Base-by-base conservation (phyloP, 1,140 invertebrate genomes). In the Drosophila repleta region DNA sequence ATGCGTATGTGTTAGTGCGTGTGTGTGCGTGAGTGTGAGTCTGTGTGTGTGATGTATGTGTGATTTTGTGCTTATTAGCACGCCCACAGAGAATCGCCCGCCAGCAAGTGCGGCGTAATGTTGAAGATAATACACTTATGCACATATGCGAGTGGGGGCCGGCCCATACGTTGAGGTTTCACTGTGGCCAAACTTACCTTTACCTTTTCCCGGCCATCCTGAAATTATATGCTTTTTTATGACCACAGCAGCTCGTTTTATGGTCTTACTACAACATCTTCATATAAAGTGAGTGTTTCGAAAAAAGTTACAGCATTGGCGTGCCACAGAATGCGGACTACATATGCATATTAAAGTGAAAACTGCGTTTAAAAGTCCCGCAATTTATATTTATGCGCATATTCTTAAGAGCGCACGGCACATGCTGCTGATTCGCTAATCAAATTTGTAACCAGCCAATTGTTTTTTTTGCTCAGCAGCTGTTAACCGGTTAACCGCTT, bases 61-160 rank as follows among this genome's bases (percentile, higher is more conserved):
- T 64, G 58, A 66, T 74, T 69, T 77, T 77, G 68, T 65, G 58
- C 68, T 82, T 61, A 69, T 66, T 72, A 72, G 66, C 43, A 20
- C 6, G 10, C 2, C 24, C 35, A 13, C 17, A 24, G 29, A 21
- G 29, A 29, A 32, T 24, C 35, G 26, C 13, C 67, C 53, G 43
- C 51, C 39, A 37, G 26, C 39, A 51, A 51, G 45, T 70, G 43
- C 39, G n/a, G 32, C 55, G 56, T 51, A 56, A 56, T 64, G 45
- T 64, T n/a, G 15, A 32, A 20, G 53, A 41, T 45, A 35, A 43
- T 57, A 45, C 20, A 26, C 24, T 58, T 45, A 58, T 58, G 20
- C 26, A 46, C 41, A 29, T 45, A 45, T 43, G 20, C 6, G 15
- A 24, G 53, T 7, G 32, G 15, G n/a, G 49, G 15, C 37, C 37